phyloP scores from a whole-genome alignment of 92 coral and sea anemone genomes.

The Diadumene lineata region DNA sequence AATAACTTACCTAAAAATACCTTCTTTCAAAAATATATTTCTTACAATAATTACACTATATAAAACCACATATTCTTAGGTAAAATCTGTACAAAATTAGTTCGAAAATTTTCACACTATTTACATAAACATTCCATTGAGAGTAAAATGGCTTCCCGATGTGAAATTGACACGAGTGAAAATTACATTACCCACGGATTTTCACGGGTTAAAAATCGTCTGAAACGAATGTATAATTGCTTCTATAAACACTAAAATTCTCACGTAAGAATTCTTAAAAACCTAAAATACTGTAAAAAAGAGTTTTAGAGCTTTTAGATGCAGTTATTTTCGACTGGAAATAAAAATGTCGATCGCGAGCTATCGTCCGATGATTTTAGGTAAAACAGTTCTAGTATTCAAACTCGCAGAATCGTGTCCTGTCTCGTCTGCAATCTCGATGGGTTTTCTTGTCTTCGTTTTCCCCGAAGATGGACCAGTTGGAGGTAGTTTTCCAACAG shows the following conservation, averaged over 20 bases:
- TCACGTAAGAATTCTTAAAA: background rate
- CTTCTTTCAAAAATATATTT: conserved; percentile 16
- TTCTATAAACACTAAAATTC: background rate
- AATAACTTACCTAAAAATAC: conserved; percentile 11
- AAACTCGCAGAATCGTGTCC: conserved; percentile 65
- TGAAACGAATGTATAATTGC: background rate
- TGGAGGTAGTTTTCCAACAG: conserved; percentile 84
- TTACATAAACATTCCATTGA: background rate
- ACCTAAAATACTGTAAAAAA: background rate
- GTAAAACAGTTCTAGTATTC: conserved; percentile 93
- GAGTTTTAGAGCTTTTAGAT: background rate
- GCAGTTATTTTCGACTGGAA: too few relatives aligned
- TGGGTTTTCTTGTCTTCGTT: conserved; percentile 70
- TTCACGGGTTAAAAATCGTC: background rate
- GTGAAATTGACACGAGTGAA: conserved; percentile 5
- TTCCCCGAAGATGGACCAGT: conserved; percentile 91
- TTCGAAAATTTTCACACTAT: conserved; percentile 9
- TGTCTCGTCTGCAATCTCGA: conserved; percentile 63
- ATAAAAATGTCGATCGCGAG: too few relatives aligned
- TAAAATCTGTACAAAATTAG: conserved; percentile 15
- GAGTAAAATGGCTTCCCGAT: conserved; percentile 6
- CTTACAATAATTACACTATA: conserved; percentile 5
- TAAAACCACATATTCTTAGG: conserved; percentile 15
- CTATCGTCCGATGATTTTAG: conserved; percentile 96
- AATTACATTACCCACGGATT: background rate